phyloP scores from a whole-genome alignment of 2,113 vertebrate genomes.

The Cyphomyrus discorhynchus region DNA sequence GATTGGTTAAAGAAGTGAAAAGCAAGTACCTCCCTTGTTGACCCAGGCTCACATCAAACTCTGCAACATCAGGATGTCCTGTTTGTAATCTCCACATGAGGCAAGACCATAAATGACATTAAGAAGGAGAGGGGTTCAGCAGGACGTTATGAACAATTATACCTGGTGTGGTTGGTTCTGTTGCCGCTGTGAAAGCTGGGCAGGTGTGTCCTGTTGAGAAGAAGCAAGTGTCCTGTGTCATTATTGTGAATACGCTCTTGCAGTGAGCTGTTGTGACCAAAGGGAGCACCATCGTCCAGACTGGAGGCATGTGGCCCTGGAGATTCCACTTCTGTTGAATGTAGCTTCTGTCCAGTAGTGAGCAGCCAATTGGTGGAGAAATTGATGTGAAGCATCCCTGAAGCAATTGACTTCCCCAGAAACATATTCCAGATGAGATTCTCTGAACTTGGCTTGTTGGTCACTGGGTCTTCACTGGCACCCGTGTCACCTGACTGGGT shows the following conservation, averaged over 20 bases:
- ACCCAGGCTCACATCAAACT: background rate
- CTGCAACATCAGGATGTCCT: background rate
- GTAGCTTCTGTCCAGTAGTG: conserved; percentile 52
- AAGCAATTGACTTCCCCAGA: conserved; percentile 51
- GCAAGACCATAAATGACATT: background rate
- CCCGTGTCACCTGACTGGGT: conserved; percentile 40
- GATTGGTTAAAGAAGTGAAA: background rate
- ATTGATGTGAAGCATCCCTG: conserved; percentile 68
- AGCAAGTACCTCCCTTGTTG: background rate
- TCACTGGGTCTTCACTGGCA: conserved; percentile 14
- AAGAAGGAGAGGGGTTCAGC: background rate
- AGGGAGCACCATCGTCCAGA: conserved; percentile 16
- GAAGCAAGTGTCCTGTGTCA: conserved; percentile 58
- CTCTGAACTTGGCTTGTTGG: conserved; percentile 45
- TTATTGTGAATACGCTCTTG: conserved; percentile 79
- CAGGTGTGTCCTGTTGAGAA: conserved; percentile 66
- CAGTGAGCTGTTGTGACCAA: conserved; percentile 67
- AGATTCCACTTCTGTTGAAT: conserved; percentile 51
- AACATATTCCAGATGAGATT: conserved; percentile 78
- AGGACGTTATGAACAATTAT: conserved; percentile 18
- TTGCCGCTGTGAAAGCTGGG: conserved; percentile 49
- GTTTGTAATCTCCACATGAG: background rate
- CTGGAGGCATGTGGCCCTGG: conserved; percentile 44
- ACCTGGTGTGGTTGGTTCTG: conserved; percentile 87
- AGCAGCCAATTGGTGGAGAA: conserved; percentile 77